A percentile compares a stretch with the other conserved stretches of the same genome.
These are phyloP conservation scores for Ophion ventricosus DNA, from an alignment of 2,888 invertebrate species.

Conservation along the genomic window DNA sequence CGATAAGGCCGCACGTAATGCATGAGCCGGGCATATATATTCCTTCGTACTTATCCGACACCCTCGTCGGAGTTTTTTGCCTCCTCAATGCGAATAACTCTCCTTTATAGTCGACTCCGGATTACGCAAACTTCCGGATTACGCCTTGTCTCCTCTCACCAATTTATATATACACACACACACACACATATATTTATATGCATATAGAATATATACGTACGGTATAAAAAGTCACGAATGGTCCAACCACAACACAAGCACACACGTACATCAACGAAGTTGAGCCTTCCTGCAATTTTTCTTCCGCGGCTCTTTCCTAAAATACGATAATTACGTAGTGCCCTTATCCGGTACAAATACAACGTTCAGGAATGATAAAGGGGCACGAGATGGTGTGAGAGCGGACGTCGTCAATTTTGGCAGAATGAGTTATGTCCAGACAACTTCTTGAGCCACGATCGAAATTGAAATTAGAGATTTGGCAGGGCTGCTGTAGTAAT, in stretches of 20 bases:
- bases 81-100: constrained; percentile 27
- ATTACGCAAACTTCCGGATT: constrained; percentile 42
- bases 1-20: constrained; percentile 62
- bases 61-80: constrained; percentile 28
- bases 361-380: neutral
- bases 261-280: neutral
- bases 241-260: neutral
- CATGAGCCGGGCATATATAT: constrained; percentile 51
- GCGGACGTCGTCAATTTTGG: neutral
- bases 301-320: neutral
- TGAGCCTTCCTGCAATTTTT: neutral
- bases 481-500: constrained; percentile 8
- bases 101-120: constrained; percentile 42
- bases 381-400: neutral
- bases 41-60: constrained; percentile 44
- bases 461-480: constrained; percentile 46
- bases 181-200: no score
- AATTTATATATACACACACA: no score
- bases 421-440: constrained; percentile 4
- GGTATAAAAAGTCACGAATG: neutral
- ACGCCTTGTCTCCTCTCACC: neutral
- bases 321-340: constrained; percentile 7
- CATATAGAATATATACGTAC: neutral
- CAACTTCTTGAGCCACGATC: neutral
- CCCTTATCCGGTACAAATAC: neutral